These are phyloP conservation scores for Bombus waltoni DNA, from an alignment of 1,140 invertebrate species.

Conservation along the genomic window DNA sequence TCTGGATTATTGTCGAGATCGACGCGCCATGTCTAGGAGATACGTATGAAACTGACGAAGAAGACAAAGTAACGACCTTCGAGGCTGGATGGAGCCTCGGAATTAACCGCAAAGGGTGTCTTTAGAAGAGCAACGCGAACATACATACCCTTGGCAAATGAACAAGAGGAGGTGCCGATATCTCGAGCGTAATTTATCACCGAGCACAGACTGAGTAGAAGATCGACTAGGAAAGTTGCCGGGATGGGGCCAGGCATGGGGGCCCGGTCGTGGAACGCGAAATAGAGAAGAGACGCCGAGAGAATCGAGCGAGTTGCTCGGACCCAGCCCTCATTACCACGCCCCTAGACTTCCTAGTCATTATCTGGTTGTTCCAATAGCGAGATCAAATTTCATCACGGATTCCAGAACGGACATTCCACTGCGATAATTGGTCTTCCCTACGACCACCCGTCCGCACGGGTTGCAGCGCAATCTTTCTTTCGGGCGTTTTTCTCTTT, in stretches of 20 bases:
- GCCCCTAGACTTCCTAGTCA: constrained; percentile 79
- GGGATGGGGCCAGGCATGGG: constrained; percentile 45
- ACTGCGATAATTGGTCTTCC: constrained; percentile 63
- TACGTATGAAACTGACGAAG: constrained; percentile 17
- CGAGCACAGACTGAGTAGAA: constrained; percentile 49
- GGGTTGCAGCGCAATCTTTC: background rate
- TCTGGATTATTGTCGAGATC: background rate
- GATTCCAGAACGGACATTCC: constrained; percentile 84
- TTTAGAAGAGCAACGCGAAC: constrained; percentile 67
- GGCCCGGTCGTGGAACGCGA: constrained; percentile 58
- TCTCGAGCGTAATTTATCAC: constrained; percentile 79
- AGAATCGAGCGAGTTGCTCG: constrained; percentile 42
- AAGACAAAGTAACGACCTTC: constrained; percentile 51
- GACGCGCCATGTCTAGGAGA: background rate
- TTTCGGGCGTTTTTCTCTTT: background rate
- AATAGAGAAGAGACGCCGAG: constrained; percentile 62
- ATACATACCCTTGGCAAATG: constrained; percentile 65
- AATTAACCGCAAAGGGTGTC: constrained; percentile 63
- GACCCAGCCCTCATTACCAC: constrained; percentile 78
- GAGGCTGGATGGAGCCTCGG: constrained; percentile 26
- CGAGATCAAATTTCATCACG: constrained; percentile 68
- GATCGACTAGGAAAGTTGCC: constrained; percentile 61
- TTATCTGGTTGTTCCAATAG: constrained; percentile 77
- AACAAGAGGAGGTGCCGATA: constrained; percentile 79
- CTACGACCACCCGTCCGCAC: background rate